Evolutionary conservation across 2,888 invertebrate genomes (phyloP), one percentile per base, ranked within the genome.

Genomic region (Clivina fossor): DNA sequence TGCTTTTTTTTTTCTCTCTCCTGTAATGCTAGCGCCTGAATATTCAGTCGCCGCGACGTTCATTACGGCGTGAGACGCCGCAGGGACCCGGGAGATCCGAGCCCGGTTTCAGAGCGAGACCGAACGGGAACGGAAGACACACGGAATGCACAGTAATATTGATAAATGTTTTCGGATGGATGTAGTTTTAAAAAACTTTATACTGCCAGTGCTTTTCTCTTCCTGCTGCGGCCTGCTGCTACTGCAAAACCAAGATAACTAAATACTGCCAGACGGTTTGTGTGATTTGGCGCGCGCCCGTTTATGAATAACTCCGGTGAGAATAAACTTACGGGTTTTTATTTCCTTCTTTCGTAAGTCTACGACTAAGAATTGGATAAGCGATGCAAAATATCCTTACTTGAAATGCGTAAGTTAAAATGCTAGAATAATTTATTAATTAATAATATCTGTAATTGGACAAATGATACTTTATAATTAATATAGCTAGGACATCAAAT

Each of bases 181-280:
- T 53, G 53, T 53, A 53, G 53, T 53, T 53, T 53, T 53, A 44
- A 53, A 53, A 53, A 53, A 53, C 53, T 53, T 53, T 53, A 53
- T n/a, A n/a, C n/a, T n/a, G n/a, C n/a, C n/a, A n/a, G n/a, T n/a
- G n/a, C n/a, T n/a, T n/a, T n/a, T n/a, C n/a, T n/a, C n/a, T n/a
- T n/a, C n/a, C n/a, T n/a, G n/a, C n/a, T n/a, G n/a, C n/a, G n/a
- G n/a, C n/a, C 40, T 40, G 40, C 38, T 15, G n/a, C 47, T 24
- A 33, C 53, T 53, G 53, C 53, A 53, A 35, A 37, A 35, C 43
- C 35, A 44, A 53, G 53, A 53, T 53, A 53, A 53, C 44, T 53
- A 53, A 53, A 53, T 53, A 53, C 44, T 20, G 44, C 44, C 35
- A 43, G 44, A 53, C 35, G 24, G n/a, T 35, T 26, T 44, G 32